Evolutionary conservation across 1,140 invertebrate species (phyloP), one percentile per base, ranked within the genome.

Genomic region (Megalonaias nervosa): DNA sequence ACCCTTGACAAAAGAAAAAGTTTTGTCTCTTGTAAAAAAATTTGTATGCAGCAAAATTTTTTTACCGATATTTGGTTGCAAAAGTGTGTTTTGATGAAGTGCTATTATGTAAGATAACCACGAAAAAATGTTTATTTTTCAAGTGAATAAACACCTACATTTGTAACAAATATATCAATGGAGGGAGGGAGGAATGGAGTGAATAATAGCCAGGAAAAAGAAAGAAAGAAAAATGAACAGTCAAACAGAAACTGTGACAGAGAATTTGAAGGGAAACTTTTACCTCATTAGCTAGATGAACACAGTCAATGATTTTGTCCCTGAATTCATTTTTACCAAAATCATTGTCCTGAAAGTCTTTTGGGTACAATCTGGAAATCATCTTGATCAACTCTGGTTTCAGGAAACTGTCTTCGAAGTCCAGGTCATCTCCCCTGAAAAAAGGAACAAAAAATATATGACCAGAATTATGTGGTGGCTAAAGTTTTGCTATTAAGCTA

Each of bases 331-430:
- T 84, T 21, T 85, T 80, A n/a, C 81, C 82, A 16, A 86, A 62
- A 26, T 90, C 88, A 75, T 89, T 86, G 11, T 89, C 86, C 76
- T 84, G 84, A 66, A 88, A 86, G 56, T 86, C 82, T 77, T 88
- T 82, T 1, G 88, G 88, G 80, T 90, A 91, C 12, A 82, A 84
- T 69, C 89, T 84, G 13, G 69, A 81, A 23, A 92, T 90, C 82
- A 88, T 87, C 48, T 86, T 87, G 21, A 87, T 86, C 26, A 92
- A 69, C 75, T 92, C 90, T 71, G 90, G 89, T 81, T 91, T 91
- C 16, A 92, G 73, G 68, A 87, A 88, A 57, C 86, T 87, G 74
- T 91, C 90, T 73, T 87, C 82, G 82, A 87, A 90, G 59, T 91
- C 90, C 74, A 76, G 70, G 70, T 87, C 82, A 70, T 76, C 74